A percentile compares a stretch with the other conserved stretches of the same genome.
Evolutionary conservation across 2,797 vertebrate species (phyloP).

Genomic region (Psittacula echo): DNA sequence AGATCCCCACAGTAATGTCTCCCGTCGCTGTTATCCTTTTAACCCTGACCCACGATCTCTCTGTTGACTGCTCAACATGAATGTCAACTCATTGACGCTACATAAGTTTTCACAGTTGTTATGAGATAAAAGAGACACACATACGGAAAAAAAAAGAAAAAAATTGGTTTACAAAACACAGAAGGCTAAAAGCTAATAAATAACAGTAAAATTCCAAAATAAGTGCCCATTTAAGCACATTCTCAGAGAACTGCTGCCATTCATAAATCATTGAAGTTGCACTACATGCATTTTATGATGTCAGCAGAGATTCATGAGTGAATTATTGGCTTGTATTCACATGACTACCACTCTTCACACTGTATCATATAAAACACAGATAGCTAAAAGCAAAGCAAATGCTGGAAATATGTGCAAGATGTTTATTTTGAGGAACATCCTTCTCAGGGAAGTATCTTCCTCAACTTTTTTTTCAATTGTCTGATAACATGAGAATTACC

Average conservation of each 20-base stretch:
- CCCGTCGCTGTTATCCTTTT: no score
- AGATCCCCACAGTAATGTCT: no score
- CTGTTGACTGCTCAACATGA: background rate
- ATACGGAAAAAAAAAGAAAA: background rate
- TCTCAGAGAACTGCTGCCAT: background rate
- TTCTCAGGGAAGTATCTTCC: background rate
- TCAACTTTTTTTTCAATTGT: background rate
- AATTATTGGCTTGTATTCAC: background rate
- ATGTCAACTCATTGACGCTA: background rate
- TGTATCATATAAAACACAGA: background rate
- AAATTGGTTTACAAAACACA: background rate
- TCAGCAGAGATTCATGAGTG: background rate
- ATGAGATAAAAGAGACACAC: background rate
- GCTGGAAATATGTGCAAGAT: background rate
- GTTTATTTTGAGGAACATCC: background rate
- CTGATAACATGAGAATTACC: background rate
- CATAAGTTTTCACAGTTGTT: background rate
- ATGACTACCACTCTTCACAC: background rate
- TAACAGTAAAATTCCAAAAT: background rate
- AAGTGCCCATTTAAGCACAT: background rate
- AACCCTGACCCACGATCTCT: no score
- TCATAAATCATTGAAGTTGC: slow-evolving; percentile 13
- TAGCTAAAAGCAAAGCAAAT: background rate
- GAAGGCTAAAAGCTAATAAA: background rate
- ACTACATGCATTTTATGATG: background rate